phyloP scores from a whole-genome alignment of 1,140 invertebrate species.

The Lamellibrachia luymesi region DNA sequence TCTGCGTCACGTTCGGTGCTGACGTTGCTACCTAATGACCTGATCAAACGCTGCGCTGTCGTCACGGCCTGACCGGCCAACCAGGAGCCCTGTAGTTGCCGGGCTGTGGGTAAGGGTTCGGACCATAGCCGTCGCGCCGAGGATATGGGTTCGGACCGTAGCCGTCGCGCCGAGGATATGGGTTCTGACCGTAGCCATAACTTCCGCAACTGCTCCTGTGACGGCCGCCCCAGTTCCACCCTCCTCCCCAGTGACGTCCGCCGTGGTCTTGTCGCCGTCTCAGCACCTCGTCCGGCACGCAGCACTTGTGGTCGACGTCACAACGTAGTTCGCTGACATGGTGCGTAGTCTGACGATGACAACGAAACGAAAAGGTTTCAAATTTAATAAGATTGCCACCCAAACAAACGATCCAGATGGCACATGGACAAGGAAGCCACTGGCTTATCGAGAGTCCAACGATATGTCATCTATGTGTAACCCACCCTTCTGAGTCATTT shows the following conservation, averaged over 20 bases:
- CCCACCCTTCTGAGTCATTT: too few relatives aligned
- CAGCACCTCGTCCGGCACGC: not conserved
- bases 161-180: too few relatives aligned
- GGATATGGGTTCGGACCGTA: not conserved
- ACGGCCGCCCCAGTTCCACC: not conserved
- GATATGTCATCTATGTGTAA: too few relatives aligned
- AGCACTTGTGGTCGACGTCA: not conserved
- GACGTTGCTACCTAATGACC: not conserved
- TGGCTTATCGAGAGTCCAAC: too few relatives aligned
- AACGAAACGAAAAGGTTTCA: too few relatives aligned
- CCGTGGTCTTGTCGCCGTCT: not conserved
- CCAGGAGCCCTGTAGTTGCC: not conserved
- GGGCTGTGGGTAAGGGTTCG: not conserved
- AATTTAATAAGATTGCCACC: too few relatives aligned
- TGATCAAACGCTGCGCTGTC: not conserved
- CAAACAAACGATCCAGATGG: too few relatives aligned
- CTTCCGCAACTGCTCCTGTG: not conserved
- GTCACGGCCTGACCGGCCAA: not conserved
- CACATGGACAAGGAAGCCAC: too few relatives aligned
- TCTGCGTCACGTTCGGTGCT: not conserved
- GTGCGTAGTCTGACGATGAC: not conserved
- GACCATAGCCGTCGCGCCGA: not conserved
- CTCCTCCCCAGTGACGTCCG: not conserved
- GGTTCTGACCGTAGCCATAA: not conserved
- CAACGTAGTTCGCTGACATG: not conserved